Conservation (phyloP, 2,797 vertebrate species). For the Scolopax bukidnonensis region DNA sequence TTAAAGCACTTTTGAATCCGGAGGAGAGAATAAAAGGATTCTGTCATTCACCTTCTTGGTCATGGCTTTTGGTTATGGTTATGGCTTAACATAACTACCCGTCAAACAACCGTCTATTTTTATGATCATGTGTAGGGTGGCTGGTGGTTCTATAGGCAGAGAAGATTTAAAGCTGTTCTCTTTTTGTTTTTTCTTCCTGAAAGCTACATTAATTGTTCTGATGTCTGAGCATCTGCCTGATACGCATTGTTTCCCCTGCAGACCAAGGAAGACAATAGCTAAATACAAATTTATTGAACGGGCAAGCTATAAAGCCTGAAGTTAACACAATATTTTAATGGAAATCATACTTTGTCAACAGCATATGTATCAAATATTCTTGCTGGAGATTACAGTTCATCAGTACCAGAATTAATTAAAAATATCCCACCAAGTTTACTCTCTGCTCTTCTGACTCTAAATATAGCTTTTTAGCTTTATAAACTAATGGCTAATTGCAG, state of each 20-base stretch:
- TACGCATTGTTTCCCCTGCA: neutral
- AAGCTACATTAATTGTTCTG: constrained; percentile 37
- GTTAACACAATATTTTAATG: constrained; percentile 29
- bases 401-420: neutral
- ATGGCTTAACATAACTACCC: neutral
- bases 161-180: constrained; percentile 35
- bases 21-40: neutral
- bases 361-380: neutral
- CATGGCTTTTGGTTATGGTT: constrained; percentile 52
- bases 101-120: neutral
- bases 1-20: neutral
- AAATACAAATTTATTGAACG: constrained; percentile 59
- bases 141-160: neutral
- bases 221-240: constrained; percentile 16
- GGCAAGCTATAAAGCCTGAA: constrained; percentile 25
- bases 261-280: constrained; percentile 15
- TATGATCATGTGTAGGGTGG: neutral
- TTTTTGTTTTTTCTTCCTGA: neutral
- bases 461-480: neutral
- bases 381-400: neutral
- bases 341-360: constrained; percentile 16
- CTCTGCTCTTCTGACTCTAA: neutral
- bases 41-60: neutral
- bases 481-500: neutral
- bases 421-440: neutral